A percentile compares a stretch with the other conserved stretches of the same genome.
Evolutionary conservation across 1,140 invertebrate genomes (phyloP).

Genomic region (Harpegnathos saltator): DNA sequence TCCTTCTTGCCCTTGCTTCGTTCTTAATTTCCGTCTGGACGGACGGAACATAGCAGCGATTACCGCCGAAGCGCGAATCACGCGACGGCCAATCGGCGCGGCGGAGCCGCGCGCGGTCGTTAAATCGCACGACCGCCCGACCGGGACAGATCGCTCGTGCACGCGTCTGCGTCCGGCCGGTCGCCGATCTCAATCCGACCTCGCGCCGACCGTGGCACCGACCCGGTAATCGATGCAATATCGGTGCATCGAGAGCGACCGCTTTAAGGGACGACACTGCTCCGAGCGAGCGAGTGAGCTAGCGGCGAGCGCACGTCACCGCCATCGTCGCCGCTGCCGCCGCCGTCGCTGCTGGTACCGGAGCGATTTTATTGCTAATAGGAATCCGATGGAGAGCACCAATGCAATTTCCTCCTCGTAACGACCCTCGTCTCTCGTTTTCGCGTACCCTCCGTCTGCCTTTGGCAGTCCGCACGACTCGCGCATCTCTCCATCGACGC

Average conservation of each 20-base stretch:
- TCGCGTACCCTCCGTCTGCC: constrained; percentile 19
- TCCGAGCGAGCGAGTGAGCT: constrained; percentile 13
- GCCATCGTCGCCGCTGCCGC: too few species aligned
- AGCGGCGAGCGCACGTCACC: constrained; percentile 22
- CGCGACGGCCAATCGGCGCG: constrained; percentile 32
- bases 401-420: constrained; percentile 76
- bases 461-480: too few species aligned
- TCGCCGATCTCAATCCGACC: constrained; percentile 44
- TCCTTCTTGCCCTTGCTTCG: not conserved
- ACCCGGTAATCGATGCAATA: constrained; percentile 49
- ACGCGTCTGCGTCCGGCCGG: constrained; percentile 18
- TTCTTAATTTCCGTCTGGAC: constrained; percentile 39
- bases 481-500: not conserved
- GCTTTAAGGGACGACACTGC: constrained; percentile 46
- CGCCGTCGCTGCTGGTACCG: constrained; percentile 48
- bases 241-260: constrained; percentile 36
- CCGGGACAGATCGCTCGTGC: constrained; percentile 33
- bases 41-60: not conserved
- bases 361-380: constrained; percentile 79
- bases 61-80: constrained; percentile 22
- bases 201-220: not conserved
- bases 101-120: constrained; percentile 15
- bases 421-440: constrained; percentile 59
- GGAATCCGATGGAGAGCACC: constrained; percentile 72
- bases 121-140: constrained; percentile 19